Evolutionary conservation across 2,888 invertebrate genomes (phyloP).

Genomic region (Idaea straminata): DNA sequence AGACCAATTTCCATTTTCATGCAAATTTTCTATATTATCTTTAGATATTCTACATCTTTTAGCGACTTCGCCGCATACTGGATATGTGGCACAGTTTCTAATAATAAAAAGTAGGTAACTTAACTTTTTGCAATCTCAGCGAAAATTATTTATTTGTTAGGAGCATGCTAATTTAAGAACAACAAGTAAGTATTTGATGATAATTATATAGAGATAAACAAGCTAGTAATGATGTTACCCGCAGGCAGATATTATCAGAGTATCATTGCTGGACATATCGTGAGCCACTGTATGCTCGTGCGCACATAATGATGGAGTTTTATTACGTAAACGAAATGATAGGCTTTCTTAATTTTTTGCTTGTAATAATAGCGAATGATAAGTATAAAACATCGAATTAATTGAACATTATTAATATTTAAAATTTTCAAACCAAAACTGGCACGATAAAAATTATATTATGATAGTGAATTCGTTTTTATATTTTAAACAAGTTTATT

Average conservation of each 20-base stretch:
- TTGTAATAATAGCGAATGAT: neutral
- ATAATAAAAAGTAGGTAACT: too few relatives aligned
- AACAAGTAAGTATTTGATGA: neutral
- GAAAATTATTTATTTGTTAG: neutral
- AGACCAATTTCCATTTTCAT: too few relatives aligned
- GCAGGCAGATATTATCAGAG: constrained; percentile 51
- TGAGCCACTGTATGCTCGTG: constrained; percentile 67
- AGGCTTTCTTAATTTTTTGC: neutral
- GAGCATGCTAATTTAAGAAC: neutral
- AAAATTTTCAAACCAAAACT: neutral
- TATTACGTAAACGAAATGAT: constrained; percentile 25
- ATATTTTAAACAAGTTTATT: neutral
- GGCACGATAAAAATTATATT: neutral
- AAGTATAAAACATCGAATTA: neutral
- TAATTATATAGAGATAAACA: neutral
- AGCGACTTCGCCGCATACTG: too few relatives aligned
- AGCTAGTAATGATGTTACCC: constrained; percentile 20
- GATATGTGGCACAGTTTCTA: too few relatives aligned
- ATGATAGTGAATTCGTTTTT: neutral
- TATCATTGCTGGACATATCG: constrained; percentile 54
- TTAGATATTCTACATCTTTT: too few relatives aligned
- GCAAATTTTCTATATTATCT: too few relatives aligned
- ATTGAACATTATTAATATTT: neutral
- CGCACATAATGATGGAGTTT: constrained; percentile 53
- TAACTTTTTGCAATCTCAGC: too few relatives aligned